Evolutionary conservation across 2,888 invertebrate genomes (phyloP), one percentile per base, ranked within the genome.

Genomic region (Pilophorus perplexus): DNA sequence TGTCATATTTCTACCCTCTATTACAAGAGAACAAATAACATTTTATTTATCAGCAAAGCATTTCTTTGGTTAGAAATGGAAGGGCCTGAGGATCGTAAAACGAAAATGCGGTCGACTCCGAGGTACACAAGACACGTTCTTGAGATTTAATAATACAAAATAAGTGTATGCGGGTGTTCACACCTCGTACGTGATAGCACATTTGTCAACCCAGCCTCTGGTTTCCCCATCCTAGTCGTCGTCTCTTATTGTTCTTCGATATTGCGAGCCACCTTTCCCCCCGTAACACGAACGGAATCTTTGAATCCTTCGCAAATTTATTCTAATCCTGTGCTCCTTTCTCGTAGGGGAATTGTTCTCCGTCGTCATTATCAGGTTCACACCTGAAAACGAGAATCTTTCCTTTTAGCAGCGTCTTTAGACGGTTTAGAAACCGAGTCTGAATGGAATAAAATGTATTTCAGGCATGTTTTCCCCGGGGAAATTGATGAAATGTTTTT

Each of bases 111-210:
- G 46, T 20, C 23, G 23, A 25, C 46, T 46, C 46, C 38, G 55
- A 55, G 33, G 55, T 33, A 62, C 27, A 44, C 44, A 28, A 28
- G 46, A 23, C 62, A 62, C 62, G 62, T 62, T 46, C 27, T 44
- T 18, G 25, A 46, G 62, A 62, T 62, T 62, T 62, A 62, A 62
- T 62, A 62, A 62, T 62, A 62, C 62, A 62, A 46, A 62, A 62
- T 62, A 62, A 62, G 62, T 62, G 62, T 62, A 62, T 46, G 62
- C 62, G 46, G 27, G 46, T 55, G 55, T 55, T 55, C 55, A 55
- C 55, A 55, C 37, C 55, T 37, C 22, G 55, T 55, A 55, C 55
- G 55, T 55, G 55, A 55, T 55, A 20, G 38, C 22, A 55, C 46
- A 55, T 55, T 55, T 55, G 28, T 52, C 52, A 27, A 33, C 33